These are phyloP conservation scores for Halcyon leucocephala DNA, from an alignment of 2,797 vertebrate species.

Conservation along the genomic window DNA sequence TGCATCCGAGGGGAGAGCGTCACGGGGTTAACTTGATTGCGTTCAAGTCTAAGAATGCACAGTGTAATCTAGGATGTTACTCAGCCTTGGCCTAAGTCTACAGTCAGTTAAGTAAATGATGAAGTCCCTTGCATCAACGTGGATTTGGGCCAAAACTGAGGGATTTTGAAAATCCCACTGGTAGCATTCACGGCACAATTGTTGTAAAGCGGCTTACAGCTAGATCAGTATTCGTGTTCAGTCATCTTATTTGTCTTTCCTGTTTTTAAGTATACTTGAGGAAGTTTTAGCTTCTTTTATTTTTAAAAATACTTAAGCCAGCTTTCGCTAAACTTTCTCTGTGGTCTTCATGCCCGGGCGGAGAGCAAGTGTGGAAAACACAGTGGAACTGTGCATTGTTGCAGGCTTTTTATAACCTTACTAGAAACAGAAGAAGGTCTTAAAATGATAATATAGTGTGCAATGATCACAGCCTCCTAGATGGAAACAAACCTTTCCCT, in stretches of 20 bases:
- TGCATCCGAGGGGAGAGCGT: background rate
- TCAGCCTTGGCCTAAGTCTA: background rate
- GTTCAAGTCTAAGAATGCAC: background rate
- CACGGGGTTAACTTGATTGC: background rate
- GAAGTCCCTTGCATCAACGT: background rate
- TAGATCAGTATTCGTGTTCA: background rate
- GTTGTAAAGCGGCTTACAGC: background rate
- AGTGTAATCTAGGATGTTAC: background rate
- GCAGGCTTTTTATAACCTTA: background rate
- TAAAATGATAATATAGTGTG: background rate
- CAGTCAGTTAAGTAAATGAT: background rate
- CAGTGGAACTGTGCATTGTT: background rate
- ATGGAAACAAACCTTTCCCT: background rate
- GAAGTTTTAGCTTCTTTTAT: background rate
- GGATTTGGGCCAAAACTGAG: background rate
- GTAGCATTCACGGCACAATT: background rate
- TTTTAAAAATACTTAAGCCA: background rate
- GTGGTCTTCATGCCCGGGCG: background rate
- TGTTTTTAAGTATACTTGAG: background rate
- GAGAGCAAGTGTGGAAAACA: background rate
- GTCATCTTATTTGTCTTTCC: background rate
- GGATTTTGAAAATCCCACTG: background rate
- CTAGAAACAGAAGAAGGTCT: background rate
- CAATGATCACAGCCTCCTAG: background rate
- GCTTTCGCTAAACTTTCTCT: background rate